Percentiles rank a stretch among this genome's conserved stretches.
phyloP scores from a whole-genome alignment of 37 sponge, comb jelly and placozoan species.

The Geodia barretti region DNA sequence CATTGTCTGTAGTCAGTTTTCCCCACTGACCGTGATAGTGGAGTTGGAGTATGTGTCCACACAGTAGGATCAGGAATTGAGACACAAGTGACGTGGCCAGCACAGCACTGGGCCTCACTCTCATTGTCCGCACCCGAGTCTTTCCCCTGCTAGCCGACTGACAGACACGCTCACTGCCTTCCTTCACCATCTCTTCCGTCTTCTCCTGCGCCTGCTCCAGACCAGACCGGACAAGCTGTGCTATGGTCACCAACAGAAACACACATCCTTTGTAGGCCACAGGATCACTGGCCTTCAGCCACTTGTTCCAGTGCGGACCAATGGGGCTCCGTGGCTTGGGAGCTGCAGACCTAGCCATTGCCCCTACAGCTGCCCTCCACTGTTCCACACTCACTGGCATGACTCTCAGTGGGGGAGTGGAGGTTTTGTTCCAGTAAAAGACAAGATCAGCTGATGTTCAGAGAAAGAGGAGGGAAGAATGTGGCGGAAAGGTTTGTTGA shows the following conservation, averaged over 20 bases:
- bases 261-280: background rate
- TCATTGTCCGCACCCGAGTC: background rate
- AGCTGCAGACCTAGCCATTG: background rate
- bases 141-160: background rate
- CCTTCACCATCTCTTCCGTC: background rate
- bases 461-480: background rate
- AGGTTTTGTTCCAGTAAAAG: no score
- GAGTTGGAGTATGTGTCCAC: background rate
- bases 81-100: background rate
- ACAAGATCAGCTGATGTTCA: no score
- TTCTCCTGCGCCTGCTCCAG: background rate
- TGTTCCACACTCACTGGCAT: background rate
- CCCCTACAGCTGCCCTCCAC: background rate
- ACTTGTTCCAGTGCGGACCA: background rate
- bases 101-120: background rate
- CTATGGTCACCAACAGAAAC: background rate
- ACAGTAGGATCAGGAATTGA: background rate
- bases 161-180: background rate
- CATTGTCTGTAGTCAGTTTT: no score
- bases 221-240: background rate
- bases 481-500: background rate
- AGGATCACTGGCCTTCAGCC: background rate
- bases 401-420: background rate
- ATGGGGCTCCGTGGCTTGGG: background rate
- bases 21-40: background rate